A percentile compares a stretch with the other conserved stretches of the same genome.
phyloP scores from a whole-genome alignment of 1,140 invertebrate species.

The Trichoplusia ni region DNA sequence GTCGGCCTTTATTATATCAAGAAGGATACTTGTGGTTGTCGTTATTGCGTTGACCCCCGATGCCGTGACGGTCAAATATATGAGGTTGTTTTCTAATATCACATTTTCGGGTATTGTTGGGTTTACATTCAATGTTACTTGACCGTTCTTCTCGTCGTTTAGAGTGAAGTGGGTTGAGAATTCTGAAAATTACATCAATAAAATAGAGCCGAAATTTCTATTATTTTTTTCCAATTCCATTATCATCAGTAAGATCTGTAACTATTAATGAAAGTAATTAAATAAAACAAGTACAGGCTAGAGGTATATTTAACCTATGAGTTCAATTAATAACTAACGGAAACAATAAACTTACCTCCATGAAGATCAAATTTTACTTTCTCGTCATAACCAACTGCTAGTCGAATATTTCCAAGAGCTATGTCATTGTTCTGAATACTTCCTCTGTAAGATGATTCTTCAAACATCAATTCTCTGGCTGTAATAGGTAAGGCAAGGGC shows the following conservation, averaged over 20 bases:
- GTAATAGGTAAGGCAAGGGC: constrained; percentile 30
- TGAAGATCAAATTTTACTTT: constrained; percentile 43
- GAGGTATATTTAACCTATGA: too few relatives aligned
- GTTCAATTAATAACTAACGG: too few relatives aligned
- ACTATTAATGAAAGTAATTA: background rate
- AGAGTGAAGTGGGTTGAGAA: constrained; percentile 39
- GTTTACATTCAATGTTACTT: constrained; percentile 37
- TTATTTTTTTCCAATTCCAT: background rate
- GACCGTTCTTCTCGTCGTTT: constrained; percentile 38
- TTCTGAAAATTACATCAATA: constrained; percentile 44
- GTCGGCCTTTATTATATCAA: constrained; percentile 62
- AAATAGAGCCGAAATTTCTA: background rate
- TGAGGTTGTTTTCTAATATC: constrained; percentile 50
- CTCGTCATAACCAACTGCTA: constrained; percentile 43
- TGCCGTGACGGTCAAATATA: constrained; percentile 50
- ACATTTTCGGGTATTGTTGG: constrained; percentile 38
- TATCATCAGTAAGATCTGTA: background rate
- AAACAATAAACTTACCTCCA: constrained; percentile 43
- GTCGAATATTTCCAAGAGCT: constrained; percentile 41
- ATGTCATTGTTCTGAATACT: constrained; percentile 39
- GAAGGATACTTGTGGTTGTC: constrained; percentile 45
- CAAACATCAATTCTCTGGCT: constrained; percentile 54
- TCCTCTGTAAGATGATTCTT: constrained; percentile 45
- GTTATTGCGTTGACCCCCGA: constrained; percentile 44
- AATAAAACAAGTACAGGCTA: too few relatives aligned